Conservation (phyloP, 1,140 invertebrate genomes). For the Sitodiplosis mosellana region DNA sequence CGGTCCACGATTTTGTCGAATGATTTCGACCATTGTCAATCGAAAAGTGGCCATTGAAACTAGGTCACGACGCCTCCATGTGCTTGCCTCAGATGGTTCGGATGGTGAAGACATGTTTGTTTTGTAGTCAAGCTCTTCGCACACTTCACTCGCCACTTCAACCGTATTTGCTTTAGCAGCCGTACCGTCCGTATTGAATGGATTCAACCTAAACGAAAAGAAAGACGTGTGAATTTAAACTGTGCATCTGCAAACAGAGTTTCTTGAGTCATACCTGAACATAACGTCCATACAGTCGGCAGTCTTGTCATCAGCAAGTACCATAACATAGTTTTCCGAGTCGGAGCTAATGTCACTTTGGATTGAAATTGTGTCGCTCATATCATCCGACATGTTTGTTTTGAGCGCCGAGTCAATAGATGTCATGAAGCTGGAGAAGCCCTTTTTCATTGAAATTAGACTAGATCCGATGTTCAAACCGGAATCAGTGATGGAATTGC, state of each 20-base stretch:
- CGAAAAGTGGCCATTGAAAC: constrained; percentile 33
- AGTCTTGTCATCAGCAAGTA: constrained; percentile 44
- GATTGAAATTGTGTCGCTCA: constrained; percentile 46
- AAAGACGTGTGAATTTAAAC: not conserved
- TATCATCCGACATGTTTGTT: constrained; percentile 42
- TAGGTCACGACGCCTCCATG: constrained; percentile 55
- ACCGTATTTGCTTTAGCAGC: constrained; percentile 30
- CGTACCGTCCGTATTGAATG: constrained; percentile 24
- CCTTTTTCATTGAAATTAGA: constrained; percentile 57
- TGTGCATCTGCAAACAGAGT: not conserved
- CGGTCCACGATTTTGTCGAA: constrained; percentile 59
- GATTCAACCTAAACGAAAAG: constrained; percentile 16
- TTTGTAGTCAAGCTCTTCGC: constrained; percentile 47
- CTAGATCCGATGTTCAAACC: constrained; percentile 19
- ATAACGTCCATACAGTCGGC: constrained; percentile 42
- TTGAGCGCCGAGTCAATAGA: constrained; percentile 62
- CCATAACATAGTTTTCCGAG: constrained; percentile 54
- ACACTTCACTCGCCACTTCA: constrained; percentile 70
- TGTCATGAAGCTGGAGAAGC: constrained; percentile 57
- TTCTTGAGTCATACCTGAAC: too few species aligned
- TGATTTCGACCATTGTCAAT: constrained; percentile 61
- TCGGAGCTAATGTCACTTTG: constrained; percentile 63
- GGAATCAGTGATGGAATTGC: constrained; percentile 12
- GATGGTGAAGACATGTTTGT: constrained; percentile 49
- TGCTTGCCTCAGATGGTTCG: constrained; percentile 60